phyloP scores from a whole-genome alignment of 2,113 vertebrate genomes.

The Dromaius novaehollandiae region DNA sequence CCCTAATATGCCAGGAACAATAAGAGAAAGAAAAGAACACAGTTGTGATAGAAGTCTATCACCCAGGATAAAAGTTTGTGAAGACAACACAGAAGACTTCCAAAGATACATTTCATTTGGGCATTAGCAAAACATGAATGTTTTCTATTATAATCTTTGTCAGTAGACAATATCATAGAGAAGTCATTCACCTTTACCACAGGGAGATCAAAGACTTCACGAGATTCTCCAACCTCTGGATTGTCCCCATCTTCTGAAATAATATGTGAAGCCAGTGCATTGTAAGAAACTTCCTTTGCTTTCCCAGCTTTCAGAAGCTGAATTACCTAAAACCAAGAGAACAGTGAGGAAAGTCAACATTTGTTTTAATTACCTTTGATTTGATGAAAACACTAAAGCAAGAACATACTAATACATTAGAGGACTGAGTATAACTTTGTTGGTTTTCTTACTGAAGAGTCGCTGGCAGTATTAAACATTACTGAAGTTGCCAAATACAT shows the following conservation, averaged over 20 bases:
- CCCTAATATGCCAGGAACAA: background rate
- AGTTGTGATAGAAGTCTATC: background rate
- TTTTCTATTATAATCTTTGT: background rate
- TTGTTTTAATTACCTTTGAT: background rate
- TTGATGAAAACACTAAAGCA: background rate
- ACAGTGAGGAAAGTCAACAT: background rate
- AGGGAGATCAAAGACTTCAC: slow-evolving; percentile 96
- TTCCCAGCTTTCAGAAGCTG: slow-evolving; percentile 93
- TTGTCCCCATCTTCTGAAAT: slow-evolving; percentile 97
- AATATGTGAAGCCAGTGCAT: slow-evolving; percentile 95
- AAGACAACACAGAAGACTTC: background rate
- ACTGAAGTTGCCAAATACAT: background rate
- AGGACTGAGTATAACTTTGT: background rate
- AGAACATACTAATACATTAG: background rate
- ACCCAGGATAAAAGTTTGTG: background rate
- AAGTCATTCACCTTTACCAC: slow-evolving; percentile 89
- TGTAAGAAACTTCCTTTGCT: slow-evolving; percentile 97
- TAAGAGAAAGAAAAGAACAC: background rate
- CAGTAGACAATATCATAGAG: background rate
- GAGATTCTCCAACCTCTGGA: slow-evolving; percentile 94
- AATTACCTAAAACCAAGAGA: slow-evolving; percentile 82
- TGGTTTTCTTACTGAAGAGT: background rate
- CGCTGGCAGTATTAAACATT: background rate
- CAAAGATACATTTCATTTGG: background rate
- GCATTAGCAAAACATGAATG: background rate